Base-by-base conservation (phyloP, 2,797 vertebrate species). In the Lepidocolaptes lacrymiger region DNA sequence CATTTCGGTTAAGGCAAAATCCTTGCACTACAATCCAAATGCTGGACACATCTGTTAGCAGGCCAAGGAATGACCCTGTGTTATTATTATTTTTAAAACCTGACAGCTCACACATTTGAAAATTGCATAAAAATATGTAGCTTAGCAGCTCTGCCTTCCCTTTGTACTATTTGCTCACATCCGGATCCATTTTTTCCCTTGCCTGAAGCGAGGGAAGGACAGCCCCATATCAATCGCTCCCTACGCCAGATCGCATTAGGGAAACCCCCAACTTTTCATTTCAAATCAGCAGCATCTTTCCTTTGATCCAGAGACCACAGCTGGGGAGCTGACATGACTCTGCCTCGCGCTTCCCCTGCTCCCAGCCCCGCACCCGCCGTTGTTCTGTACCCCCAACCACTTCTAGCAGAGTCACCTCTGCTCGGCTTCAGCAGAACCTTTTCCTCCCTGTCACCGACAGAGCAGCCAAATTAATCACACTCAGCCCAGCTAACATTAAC, bases 401-500 rank as follows among this genome's bases (percentile, higher is more conserved):
- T 95, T 76, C 89, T 62, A 97, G 97, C 93, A 85, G 95, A 96
- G 97, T 98, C 97, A 97, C 98, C 97, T 98, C 98, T 96, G 96
- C 97, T 98, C 87, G 68, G 85, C 96, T 98, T 98, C 96, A 97
- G 97, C 97, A 96, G 97, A 97, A 97, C 97, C 93, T 94, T 97
- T 97, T 97, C 97, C 97, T 98, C 97, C 97, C 98, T 98, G 98
- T 98, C 98, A 98, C 97, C 97, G 97, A 98, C 98, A 97, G 97
- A 98, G 97, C 97, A 97, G 97, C 97, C 97, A 94, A 98, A 99
- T 99, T 99, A 99, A 99, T 99, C 99, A 99, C 98, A 98, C 98
- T 99, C 99, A 99, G 97, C 97, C 98, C 97, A 98, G 97, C 98
- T 98, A 99, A 99, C 98, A 88, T 98, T 98, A 98, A 99, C 98